A percentile compares a stretch with the other conserved stretches of the same genome.
These are phyloP conservation scores for Pantherophis alleghaniensis DNA, from an alignment of 2,797 vertebrate species.

Conservation along the genomic window DNA sequence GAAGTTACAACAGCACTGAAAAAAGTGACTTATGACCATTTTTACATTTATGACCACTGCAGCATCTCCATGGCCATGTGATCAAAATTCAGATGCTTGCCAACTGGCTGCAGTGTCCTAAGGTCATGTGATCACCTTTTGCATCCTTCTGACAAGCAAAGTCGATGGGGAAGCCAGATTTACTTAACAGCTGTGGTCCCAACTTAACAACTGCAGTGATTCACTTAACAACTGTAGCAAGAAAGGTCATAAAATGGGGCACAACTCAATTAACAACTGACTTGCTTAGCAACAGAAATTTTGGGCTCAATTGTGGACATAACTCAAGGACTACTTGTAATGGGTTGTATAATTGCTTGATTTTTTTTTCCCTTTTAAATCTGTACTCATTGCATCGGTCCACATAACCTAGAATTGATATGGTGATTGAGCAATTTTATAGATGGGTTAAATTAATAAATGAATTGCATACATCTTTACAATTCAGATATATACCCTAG, in stretches of 20 bases:
- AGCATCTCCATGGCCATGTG: neutral
- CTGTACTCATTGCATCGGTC: neutral
- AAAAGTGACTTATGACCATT: neutral
- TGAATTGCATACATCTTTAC: neutral
- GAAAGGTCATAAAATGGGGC: too few relatives aligned
- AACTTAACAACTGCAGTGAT: too few relatives aligned
- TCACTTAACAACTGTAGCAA: too few relatives aligned
- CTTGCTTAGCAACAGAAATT: neutral
- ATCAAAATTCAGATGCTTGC: neutral
- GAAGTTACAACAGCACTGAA: neutral
- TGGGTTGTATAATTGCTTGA: neutral
- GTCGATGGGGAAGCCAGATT: too few relatives aligned
- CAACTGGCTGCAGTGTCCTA: neutral
- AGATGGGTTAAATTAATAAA: neutral
- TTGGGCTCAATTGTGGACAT: neutral
- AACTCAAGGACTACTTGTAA: neutral
- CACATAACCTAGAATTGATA: neutral
- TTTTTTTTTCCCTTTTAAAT: neutral
- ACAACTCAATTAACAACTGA: neutral
- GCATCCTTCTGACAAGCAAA: neutral
- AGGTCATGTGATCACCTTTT: neutral
- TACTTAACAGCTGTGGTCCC: too few relatives aligned
- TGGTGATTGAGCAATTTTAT: neutral
- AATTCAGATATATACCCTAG: neutral
- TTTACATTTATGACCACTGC: neutral